Evolutionary conservation across 2,113 vertebrate genomes (phyloP).

Genomic region (Nycticebus coucang): DNA sequence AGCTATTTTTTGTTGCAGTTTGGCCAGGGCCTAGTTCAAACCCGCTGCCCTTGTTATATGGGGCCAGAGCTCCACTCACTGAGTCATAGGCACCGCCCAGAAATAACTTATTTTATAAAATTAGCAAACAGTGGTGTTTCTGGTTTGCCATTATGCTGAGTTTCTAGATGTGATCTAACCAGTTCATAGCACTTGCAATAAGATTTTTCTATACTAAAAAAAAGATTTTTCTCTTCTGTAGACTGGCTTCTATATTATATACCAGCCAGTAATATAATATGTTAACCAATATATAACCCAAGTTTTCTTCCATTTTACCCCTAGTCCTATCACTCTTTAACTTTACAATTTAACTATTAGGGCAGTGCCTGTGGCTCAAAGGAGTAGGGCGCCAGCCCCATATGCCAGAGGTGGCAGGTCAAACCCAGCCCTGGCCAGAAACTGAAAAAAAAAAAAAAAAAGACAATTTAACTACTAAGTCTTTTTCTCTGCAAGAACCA

Average conservation of each 20-base stretch:
- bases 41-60: too few species aligned
- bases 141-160: neutral
- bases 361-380: too few species aligned
- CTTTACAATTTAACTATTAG: neutral
- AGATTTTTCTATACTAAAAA: neutral
- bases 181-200: neutral
- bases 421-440: too few species aligned
- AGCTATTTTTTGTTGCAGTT: too few species aligned
- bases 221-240: neutral
- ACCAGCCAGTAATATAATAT: too few species aligned
- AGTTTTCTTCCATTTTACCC: neutral
- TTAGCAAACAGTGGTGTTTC: neutral
- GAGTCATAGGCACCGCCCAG: too few species aligned
- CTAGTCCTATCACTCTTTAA: neutral
- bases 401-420: too few species aligned
- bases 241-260: neutral
- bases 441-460: too few species aligned
- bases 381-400: too few species aligned
- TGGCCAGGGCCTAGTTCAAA: too few species aligned
- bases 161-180: neutral
- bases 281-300: neutral
- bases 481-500: neutral
- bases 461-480: too few species aligned
- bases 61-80: too few species aligned
- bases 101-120: slow-evolving; percentile 20